Evolutionary conservation across 2,113 vertebrate genomes (phyloP).

Genomic region (Odontesthes bonariensis): DNA sequence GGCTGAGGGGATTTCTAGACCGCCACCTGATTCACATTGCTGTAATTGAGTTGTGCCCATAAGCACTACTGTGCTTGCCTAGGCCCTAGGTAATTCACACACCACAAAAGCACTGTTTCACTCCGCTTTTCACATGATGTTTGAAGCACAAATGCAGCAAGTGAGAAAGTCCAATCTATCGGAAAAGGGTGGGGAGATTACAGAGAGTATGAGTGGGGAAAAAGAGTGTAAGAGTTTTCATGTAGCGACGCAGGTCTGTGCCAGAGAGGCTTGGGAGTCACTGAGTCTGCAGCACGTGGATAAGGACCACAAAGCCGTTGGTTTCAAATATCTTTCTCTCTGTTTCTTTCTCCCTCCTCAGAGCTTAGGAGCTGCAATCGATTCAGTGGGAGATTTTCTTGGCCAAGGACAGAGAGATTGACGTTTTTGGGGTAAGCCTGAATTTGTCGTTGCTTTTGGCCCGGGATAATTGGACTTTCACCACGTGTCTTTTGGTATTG

Average conservation of each 20-base stretch:
- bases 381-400: conserved; percentile 73
- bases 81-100: conserved; percentile 75
- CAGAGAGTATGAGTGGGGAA: conserved; percentile 48
- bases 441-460: conserved; percentile 72
- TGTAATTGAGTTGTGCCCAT: conserved; percentile 79
- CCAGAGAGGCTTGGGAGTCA: conserved; percentile 65
- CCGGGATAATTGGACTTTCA: conserved; percentile 56
- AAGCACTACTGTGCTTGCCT: conserved; percentile 61
- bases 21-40: conserved; percentile 79
- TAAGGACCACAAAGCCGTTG: conserved; percentile 72
- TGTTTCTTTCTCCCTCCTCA: conserved; percentile 58
- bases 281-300: conserved; percentile 75
- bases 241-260: conserved; percentile 51
- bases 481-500: conserved; percentile 43
- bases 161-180: conserved; percentile 61
- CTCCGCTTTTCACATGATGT: conserved; percentile 77
- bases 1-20: conserved; percentile 74
- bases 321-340: conserved; percentile 71
- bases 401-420: conserved; percentile 68
- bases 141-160: conserved; percentile 36
- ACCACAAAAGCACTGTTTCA: conserved; percentile 76
- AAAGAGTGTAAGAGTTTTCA: conserved; percentile 65
- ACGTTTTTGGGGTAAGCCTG: conserved; percentile 79
- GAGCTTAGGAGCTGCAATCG: conserved; percentile 70
- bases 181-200: conserved; percentile 63